phyloP scores from a whole-genome alignment of 2,888 invertebrate genomes.

The Polia nebulosa region DNA sequence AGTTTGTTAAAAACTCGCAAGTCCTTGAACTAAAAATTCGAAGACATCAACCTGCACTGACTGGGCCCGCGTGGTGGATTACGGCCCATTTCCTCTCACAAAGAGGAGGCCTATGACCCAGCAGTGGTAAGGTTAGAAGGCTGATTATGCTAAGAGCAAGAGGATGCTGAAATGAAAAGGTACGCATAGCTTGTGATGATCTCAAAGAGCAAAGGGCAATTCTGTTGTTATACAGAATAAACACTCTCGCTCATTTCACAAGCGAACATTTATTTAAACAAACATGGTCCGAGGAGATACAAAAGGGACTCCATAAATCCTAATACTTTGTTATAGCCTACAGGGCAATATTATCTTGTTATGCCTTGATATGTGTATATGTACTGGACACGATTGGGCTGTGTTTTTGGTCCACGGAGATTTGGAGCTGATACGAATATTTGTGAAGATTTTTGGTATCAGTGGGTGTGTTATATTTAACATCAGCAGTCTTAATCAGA shows the following conservation, averaged over 20 bases:
- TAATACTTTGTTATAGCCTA: slow-evolving; percentile 49
- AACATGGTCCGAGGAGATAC: slow-evolving; percentile 38
- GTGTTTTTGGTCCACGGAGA: slow-evolving; percentile 22
- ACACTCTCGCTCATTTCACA: slow-evolving; percentile 28
- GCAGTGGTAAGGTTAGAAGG: too few species aligned
- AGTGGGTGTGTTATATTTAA: too few species aligned
- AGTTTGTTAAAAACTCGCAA: too few species aligned
- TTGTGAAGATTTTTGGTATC: background rate
- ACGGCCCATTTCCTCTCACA: too few species aligned
- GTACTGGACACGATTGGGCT: slow-evolving; percentile 24
- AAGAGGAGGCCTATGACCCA: too few species aligned
- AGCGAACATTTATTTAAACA: slow-evolving; percentile 43
- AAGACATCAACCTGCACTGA: too few species aligned
- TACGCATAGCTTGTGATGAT: background rate
- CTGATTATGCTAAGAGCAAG: too few species aligned
- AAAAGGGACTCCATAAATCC: slow-evolving; percentile 57
- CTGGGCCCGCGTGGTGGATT: too few species aligned
- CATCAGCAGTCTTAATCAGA: too few species aligned
- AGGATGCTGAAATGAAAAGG: background rate
- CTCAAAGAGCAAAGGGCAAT: background rate
- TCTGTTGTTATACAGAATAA: too few species aligned
- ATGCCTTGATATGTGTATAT: slow-evolving; percentile 34
- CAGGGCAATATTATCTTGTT: slow-evolving; percentile 52
- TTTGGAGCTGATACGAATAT: slow-evolving; percentile 2
- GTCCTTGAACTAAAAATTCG: too few species aligned